phyloP scores from a whole-genome alignment of 1,140 invertebrate genomes.

The Liolophura sinensis region DNA sequence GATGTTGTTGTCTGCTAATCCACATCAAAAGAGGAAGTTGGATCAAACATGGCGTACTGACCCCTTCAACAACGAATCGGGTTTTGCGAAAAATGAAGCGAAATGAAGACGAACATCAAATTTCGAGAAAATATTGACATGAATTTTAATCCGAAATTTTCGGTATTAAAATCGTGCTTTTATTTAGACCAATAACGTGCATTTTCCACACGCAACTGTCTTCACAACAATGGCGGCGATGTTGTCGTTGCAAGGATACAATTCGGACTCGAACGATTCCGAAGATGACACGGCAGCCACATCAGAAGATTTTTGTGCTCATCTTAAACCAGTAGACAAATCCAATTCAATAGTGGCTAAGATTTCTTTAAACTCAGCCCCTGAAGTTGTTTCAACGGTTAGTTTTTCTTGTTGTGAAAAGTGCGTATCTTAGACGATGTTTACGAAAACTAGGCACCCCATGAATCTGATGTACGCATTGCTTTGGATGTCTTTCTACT shows the following conservation, averaged over 20 bases:
- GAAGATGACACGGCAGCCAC: constrained; percentile 52
- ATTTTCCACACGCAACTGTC: constrained; percentile 1
- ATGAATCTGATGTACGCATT: too few relatives aligned
- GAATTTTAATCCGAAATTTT: too few relatives aligned
- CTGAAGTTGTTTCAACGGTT: constrained; percentile 77
- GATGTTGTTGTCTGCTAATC: too few relatives aligned
- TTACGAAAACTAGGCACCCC: too few relatives aligned
- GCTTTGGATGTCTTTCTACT: too few relatives aligned
- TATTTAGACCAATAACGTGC: constrained; percentile 9
- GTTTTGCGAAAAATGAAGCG: too few relatives aligned
- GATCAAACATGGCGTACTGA: too few relatives aligned
- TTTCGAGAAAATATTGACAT: too few relatives aligned
- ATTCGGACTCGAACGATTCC: constrained; percentile 64
- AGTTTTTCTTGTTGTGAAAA: constrained; percentile 31
- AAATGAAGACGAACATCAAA: too few relatives aligned
- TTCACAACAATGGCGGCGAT: constrained; percentile 26
- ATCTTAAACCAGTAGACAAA: constrained; percentile 63
- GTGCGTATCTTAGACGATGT: too few relatives aligned
- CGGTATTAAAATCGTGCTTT: neutral
- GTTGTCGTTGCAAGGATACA: constrained; percentile 67
- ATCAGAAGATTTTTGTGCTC: constrained; percentile 58
- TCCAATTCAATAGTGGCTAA: constrained; percentile 52
- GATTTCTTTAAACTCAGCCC: constrained; percentile 76
- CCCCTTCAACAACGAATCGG: too few relatives aligned
- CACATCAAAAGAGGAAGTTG: too few relatives aligned